These are phyloP conservation scores for Seira ritae DNA, from an alignment of 2,888 invertebrate genomes.

Conservation along the genomic window DNA sequence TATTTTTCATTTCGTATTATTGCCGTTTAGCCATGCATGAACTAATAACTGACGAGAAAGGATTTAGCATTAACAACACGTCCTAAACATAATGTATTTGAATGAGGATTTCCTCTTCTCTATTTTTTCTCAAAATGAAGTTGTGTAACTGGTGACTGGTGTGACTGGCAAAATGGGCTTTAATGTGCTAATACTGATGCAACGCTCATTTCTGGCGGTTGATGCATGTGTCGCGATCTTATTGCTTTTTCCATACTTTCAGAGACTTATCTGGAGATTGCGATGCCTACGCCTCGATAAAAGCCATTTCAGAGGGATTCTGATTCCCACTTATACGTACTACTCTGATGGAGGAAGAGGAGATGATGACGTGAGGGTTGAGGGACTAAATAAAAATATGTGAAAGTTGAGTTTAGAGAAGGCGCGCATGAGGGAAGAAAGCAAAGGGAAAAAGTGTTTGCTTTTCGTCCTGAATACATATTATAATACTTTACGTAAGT, in stretches of 20 bases:
- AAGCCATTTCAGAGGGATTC: too few relatives aligned
- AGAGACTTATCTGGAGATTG: too few relatives aligned
- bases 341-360: slow-evolving; percentile 39
- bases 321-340: too few relatives aligned
- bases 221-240: slow-evolving; percentile 54
- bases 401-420: slow-evolving; percentile 13
- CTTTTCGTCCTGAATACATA: slow-evolving; percentile 38
- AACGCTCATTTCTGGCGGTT: slow-evolving; percentile 53
- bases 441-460: slow-evolving; percentile 10
- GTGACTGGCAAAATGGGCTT: slow-evolving; percentile 37
- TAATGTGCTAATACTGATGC: slow-evolving; percentile 63
- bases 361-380: slow-evolving; percentile 43
- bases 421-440: slow-evolving; percentile 15
- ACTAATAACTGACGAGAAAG: slow-evolving; percentile 48
- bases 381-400: neutral
- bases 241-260: slow-evolving; percentile 57
- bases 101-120: neutral
- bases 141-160: neutral
- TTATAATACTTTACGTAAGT: slow-evolving; percentile 33
- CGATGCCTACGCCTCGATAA: too few relatives aligned
- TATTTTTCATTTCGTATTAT: neutral
- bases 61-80: slow-evolving; percentile 56
- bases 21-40: slow-evolving; percentile 22
- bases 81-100: slow-evolving; percentile 55
- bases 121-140: neutral